phyloP scores from a whole-genome alignment of 2,113 vertebrate genomes.

The Circaetus gallicus region DNA sequence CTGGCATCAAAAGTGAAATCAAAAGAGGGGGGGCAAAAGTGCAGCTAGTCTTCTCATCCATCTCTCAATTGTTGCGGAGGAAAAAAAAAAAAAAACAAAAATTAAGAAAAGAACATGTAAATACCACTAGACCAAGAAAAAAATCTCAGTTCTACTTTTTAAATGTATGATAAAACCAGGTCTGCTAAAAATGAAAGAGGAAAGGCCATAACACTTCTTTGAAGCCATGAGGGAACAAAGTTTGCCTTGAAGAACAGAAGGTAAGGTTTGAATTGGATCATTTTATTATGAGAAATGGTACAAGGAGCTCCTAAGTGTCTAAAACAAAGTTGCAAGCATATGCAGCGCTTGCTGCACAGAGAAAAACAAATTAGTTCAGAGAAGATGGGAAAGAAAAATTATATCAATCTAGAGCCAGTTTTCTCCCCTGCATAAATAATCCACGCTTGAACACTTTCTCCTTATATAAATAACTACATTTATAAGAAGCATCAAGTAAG shows the following conservation, averaged over 20 bases:
- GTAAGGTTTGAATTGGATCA: not conserved
- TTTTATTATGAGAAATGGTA: not conserved
- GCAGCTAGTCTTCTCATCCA: not conserved
- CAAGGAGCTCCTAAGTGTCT: not conserved
- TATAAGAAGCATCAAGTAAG: slow-evolving; percentile 40
- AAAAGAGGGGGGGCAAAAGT: not conserved
- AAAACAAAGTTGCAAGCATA: not conserved
- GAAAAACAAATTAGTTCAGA: slow-evolving; percentile 11
- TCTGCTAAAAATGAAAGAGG: not conserved
- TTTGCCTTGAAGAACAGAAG: slow-evolving; percentile 21
- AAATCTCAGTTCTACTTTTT: not conserved
- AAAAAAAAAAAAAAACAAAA: not conserved
- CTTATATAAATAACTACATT: slow-evolving; percentile 50
- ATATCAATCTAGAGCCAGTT: not conserved
- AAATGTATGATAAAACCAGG: not conserved
- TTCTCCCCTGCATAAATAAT: slow-evolving; percentile 36
- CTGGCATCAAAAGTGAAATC: not conserved
- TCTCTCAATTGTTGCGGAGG: not conserved
- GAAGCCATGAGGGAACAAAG: not conserved
- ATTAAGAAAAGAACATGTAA: not conserved
- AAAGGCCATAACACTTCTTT: not conserved
- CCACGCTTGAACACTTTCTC: not conserved
- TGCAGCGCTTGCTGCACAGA: not conserved
- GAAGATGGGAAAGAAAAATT: slow-evolving; percentile 33
- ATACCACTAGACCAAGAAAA: not conserved